A percentile compares a stretch with the other conserved stretches of the same genome.
Evolutionary conservation across 2,888 invertebrate species (phyloP).

Genomic region (Iselma pallidipennis): DNA sequence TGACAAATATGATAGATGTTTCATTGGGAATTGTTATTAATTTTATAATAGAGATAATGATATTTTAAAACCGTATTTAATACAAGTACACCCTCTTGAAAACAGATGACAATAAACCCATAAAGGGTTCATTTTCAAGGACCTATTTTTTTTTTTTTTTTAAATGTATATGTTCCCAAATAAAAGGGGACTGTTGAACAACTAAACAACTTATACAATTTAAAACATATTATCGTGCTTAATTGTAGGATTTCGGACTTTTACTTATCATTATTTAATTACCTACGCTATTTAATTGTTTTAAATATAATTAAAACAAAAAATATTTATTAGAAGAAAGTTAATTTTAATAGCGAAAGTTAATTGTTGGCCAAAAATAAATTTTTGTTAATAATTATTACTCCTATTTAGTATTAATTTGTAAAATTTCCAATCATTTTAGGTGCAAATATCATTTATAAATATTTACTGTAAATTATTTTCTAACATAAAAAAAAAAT

Average conservation of each 20-base stretch:
- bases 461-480: not conserved
- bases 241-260: no score
- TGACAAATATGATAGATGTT: not conserved
- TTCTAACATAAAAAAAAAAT: no score
- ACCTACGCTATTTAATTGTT: not conserved
- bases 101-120: not conserved
- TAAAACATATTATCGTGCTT: not conserved
- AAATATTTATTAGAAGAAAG: not conserved
- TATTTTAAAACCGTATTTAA: not conserved
- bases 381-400: not conserved
- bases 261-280: no score
- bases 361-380: not conserved
- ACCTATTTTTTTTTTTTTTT: not conserved
- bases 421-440: not conserved
- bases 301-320: not conserved
- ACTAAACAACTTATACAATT: not conserved
- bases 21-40: not conserved
- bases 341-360: not conserved
- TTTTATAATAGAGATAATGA: not conserved
- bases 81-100: not conserved
- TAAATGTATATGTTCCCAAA: no score
- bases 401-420: not conserved
- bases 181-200: not conserved
- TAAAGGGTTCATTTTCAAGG: conserved; percentile 1
- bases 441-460: not conserved